Conservation (phyloP, 2,888 invertebrate species). For the Chironomus tentans region DNA sequence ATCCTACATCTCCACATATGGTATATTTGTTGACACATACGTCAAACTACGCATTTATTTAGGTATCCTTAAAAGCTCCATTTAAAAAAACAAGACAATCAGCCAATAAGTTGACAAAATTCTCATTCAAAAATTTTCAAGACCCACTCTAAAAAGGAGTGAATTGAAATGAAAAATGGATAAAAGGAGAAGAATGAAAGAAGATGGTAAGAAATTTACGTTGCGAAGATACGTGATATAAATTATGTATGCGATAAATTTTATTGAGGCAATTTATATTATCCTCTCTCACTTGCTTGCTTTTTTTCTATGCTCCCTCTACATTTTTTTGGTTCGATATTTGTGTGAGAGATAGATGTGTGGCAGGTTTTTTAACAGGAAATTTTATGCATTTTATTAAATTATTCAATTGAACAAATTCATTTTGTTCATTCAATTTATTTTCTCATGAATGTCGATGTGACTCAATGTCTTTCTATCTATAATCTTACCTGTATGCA, state of each 20-base stretch:
- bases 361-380: background rate
- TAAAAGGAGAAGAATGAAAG: background rate
- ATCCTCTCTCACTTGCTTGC: background rate
- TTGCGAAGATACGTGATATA: slow-evolving; percentile 17
- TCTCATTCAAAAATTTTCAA: no score
- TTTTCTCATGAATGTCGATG: background rate
- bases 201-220: background rate
- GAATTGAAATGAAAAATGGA: background rate
- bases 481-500: no score
- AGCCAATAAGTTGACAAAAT: no score
- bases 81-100: no score
- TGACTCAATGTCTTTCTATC: no score
- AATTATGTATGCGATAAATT: slow-evolving; percentile 25
- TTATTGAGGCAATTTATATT: slow-evolving; percentile 24
- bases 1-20: no score
- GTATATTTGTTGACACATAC: no score
- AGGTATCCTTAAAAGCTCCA: no score
- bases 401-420: slow-evolving; percentile 16
- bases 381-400: slow-evolving; percentile 8
- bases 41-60: no score
- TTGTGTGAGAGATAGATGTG: background rate
- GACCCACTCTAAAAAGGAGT: no score
- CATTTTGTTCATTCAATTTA: background rate
- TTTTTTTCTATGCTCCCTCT: background rate
- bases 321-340: no score